These are phyloP conservation scores for Amphiprion ocellaris DNA, from an alignment of 2,113 vertebrate genomes.

Conservation along the genomic window DNA sequence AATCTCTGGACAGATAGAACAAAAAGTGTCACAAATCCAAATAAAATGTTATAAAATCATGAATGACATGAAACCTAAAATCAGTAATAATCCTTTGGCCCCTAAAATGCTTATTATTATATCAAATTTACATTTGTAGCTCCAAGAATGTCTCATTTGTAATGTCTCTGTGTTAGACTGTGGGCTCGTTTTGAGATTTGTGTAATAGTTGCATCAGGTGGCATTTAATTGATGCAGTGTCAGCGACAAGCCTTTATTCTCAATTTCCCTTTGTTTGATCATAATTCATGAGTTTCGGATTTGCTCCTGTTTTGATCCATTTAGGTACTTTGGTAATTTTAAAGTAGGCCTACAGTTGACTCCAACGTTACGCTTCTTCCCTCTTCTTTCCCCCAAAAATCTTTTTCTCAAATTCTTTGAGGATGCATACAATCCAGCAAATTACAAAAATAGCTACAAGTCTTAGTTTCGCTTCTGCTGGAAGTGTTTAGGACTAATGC, in stretches of 20 bases:
- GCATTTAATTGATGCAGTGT: neutral
- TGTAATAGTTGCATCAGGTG: neutral
- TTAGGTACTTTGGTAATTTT: neutral
- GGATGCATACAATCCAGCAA: neutral
- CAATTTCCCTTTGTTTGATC: neutral
- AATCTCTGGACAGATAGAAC: neutral
- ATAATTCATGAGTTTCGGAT: neutral
- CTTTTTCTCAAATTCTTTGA: neutral
- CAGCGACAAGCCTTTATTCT: neutral
- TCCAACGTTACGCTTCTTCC: neutral
- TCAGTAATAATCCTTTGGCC: no score
- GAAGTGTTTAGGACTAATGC: neutral
- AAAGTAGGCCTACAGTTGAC: neutral
- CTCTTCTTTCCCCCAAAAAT: neutral
- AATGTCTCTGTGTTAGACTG: slow-evolving; percentile 1
- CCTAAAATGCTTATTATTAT: neutral
- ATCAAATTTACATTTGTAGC: neutral
- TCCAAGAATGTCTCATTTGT: neutral
- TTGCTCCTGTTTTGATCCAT: neutral
- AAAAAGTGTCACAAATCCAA: neutral
- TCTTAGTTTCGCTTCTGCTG: neutral
- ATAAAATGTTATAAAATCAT: neutral
- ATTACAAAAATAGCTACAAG: neutral
- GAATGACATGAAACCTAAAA: neutral
- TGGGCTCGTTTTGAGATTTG: neutral